Percentiles rank a stretch among this genome's conserved stretches.
Evolutionary conservation across 2,888 invertebrate species (phyloP).

Genomic region (Mantis religiosa): DNA sequence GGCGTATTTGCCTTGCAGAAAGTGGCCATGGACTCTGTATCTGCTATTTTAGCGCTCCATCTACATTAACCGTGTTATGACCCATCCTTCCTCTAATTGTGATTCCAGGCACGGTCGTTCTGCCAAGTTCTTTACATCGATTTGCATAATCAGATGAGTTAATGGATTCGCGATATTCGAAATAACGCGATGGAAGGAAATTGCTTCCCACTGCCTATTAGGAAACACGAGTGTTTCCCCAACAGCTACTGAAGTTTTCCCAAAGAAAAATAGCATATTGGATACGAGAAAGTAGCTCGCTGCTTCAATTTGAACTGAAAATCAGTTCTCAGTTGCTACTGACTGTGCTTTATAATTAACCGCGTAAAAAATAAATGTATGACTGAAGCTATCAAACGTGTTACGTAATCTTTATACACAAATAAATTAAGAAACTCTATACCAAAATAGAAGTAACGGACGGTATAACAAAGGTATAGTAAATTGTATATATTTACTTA

Average conservation of each 20-base stretch:
- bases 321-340: too few species aligned
- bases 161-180: neutral
- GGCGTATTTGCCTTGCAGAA: neutral
- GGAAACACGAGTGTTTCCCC: neutral
- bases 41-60: neutral
- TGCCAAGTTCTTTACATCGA: neutral
- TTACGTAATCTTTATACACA: too few species aligned
- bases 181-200: neutral
- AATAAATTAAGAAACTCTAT: too few species aligned
- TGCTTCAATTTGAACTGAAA: too few species aligned
- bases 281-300: too few species aligned
- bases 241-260: neutral
- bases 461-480: too few species aligned
- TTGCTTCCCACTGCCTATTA: neutral
- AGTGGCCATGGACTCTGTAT: neutral
- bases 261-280: neutral
- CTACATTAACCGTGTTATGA: neutral
- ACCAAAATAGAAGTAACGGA: too few species aligned
- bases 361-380: too few species aligned
- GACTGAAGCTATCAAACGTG: too few species aligned
- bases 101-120: neutral
- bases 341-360: too few species aligned
- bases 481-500: too few species aligned
- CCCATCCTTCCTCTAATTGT: neutral
- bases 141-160: neutral